These are phyloP conservation scores for Notospermus geniculatus DNA, from an alignment of 1,140 invertebrate species.

Conservation along the genomic window DNA sequence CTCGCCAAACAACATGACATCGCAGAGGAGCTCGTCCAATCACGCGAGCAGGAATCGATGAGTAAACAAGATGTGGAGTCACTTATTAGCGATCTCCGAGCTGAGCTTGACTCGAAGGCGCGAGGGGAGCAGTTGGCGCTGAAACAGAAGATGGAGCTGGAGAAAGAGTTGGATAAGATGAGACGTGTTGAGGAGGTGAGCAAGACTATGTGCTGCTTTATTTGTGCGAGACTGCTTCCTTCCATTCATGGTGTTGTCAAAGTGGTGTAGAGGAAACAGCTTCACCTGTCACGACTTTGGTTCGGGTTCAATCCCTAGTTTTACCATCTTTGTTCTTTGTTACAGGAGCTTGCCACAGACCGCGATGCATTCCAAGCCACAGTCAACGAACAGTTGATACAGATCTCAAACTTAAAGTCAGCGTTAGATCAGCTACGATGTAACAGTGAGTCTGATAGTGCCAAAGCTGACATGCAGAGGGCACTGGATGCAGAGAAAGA, in stretches of 20 bases:
- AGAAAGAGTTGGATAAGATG: constrained; percentile 56
- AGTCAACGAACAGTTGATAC: constrained; percentile 74
- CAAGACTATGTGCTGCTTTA: constrained; percentile 8
- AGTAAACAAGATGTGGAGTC: constrained; percentile 63
- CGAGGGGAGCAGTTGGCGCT: constrained; percentile 44
- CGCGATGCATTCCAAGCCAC: constrained; percentile 75
- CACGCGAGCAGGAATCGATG: constrained; percentile 10
- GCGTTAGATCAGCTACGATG: constrained; percentile 67
- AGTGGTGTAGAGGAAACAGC: no score
- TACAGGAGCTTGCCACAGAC: constrained; percentile 74
- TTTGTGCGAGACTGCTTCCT: no score
- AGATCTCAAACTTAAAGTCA: constrained; percentile 74
- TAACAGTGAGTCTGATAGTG: constrained; percentile 22
- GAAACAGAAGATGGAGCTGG: constrained; percentile 44
- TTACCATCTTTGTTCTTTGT: constrained; percentile 21
- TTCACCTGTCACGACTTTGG: no score
- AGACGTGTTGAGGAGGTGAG: constrained; percentile 67
- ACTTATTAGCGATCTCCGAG: constrained; percentile 72
- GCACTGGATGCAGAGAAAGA: constrained; percentile 35
- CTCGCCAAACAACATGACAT: neutral
- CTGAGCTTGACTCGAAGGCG: constrained; percentile 66
- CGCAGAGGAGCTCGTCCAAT: constrained; percentile 7
- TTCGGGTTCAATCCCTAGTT: no score
- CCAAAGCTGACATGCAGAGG: constrained; percentile 26
- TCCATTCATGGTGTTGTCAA: no score